These are phyloP conservation scores for Baccha elongata DNA, from an alignment of 2,888 invertebrate genomes.

Conservation along the genomic window DNA sequence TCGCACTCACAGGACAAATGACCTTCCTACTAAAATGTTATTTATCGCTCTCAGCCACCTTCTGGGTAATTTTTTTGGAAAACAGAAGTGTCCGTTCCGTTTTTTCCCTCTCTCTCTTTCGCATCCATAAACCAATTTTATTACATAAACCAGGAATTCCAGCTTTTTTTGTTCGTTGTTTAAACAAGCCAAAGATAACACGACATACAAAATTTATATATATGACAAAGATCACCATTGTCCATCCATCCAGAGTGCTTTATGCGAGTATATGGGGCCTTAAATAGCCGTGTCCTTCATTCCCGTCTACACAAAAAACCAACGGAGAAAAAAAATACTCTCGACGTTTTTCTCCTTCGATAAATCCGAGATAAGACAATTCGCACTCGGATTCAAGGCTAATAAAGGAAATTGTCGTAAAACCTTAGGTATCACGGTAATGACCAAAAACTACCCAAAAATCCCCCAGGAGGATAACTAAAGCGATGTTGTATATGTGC, in stretches of 20 bases:
- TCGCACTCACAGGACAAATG: conserved; percentile 66
- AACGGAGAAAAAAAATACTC: conserved; percentile 21
- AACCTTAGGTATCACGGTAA: conserved; percentile 72
- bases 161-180: conserved; percentile 57
- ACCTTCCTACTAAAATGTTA: conserved; percentile 63
- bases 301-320: conserved; percentile 14
- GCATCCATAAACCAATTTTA: conserved; percentile 65
- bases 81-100: background rate
- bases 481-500: conserved; percentile 31
- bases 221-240: conserved; percentile 59
- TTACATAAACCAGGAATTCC: conserved; percentile 54
- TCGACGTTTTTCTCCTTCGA: conserved; percentile 57
- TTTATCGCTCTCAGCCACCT: conserved; percentile 57
- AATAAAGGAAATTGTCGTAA: conserved; percentile 74
- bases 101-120: background rate
- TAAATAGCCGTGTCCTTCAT: conserved; percentile 52
- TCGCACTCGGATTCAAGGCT: conserved; percentile 73
- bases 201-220: background rate
- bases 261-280: conserved; percentile 21
- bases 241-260: conserved; percentile 47
- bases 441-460: conserved; percentile 68
- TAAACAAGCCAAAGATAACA: conserved; percentile 29
- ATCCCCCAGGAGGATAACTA: conserved; percentile 61
- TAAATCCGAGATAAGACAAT: conserved; percentile 73
- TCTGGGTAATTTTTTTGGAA: conserved; percentile 8